Evolutionary conservation across 2,888 invertebrate genomes (phyloP), one percentile per base, ranked within the genome.

Genomic region (Parnassius orleans): DNA sequence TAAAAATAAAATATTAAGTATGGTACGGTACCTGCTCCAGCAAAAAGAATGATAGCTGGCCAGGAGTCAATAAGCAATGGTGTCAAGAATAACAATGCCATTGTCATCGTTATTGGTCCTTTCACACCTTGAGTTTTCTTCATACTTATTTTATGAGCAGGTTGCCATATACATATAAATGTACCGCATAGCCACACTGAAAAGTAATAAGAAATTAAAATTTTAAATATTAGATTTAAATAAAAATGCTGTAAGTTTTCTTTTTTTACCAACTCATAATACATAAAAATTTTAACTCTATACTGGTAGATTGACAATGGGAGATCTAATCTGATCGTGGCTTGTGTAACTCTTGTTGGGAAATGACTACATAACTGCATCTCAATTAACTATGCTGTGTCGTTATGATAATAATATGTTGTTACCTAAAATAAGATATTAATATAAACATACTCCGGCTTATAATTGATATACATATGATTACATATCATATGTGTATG

Each of bases 31-130:
- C 94, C 94, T 75, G 94, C 93, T 64, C 90, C 83, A 64, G 93
- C 87, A 85, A 94, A 94, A 54, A 94, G 86, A 9, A 93, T 80
- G 53, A 94, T 88, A 33, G 94, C 93, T 46, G 93, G 93, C 93
- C 94, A 94, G 50, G 94, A 93, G 70, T 93, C 93, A 5, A 92
- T 76, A 15, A 94, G 77, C 53, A 94, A 80, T 15, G 93, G 93
- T 3, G 93, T 92, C 2, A 93, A 88, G 60, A 94, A 92, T 71
- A 88, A 78, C 43, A 92, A 73, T 53, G 93, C 89, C 47, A 90
- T 86, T 57, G 90, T 72, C 74, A 93, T 79, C 2, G 92, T 88
- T 11, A 92, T 67, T 57, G 88, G 78, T 24, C 84, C 85, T 83
- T 89, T 78, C 1, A 90, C 47, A 14, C 79, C 73, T 69, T 88